phyloP scores from a whole-genome alignment of 1,140 invertebrate species.

The Ylistrum balloti region DNA sequence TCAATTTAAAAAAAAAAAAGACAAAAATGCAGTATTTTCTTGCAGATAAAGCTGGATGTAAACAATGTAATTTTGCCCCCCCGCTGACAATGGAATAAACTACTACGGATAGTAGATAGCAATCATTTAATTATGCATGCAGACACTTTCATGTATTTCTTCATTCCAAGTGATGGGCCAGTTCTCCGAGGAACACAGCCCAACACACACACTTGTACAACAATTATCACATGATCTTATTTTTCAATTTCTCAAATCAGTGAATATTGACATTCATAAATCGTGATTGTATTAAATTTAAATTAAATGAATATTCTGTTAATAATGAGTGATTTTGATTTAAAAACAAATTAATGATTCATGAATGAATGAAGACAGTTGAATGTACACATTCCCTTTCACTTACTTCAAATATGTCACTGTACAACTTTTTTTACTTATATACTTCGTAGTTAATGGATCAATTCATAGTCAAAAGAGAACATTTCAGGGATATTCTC shows the following conservation, averaged over 20 bases:
- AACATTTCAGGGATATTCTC: no score
- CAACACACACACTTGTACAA: neutral
- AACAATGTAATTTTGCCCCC: neutral
- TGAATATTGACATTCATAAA: neutral
- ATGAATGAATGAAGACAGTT: neutral
- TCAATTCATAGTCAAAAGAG: no score
- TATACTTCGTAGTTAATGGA: no score
- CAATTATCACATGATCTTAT: neutral
- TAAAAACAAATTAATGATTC: neutral
- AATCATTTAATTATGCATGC: neutral
- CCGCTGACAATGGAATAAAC: neutral
- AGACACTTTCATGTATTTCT: neutral
- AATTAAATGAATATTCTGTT: neutral
- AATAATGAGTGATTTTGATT: neutral
- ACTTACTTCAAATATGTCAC: no score
- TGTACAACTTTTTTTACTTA: no score
- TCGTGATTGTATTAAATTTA: neutral
- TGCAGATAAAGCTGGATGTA: neutral
- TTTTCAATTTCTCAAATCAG: neutral
- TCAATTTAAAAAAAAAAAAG: slow-evolving; percentile 20
- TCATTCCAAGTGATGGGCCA: neutral
- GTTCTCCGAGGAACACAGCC: neutral
- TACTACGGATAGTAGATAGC: neutral
- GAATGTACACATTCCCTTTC: no score
- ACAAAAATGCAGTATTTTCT: slow-evolving; percentile 36